Conservation (phyloP, 2,113 vertebrate genomes). For the Myotis davidii region DNA sequence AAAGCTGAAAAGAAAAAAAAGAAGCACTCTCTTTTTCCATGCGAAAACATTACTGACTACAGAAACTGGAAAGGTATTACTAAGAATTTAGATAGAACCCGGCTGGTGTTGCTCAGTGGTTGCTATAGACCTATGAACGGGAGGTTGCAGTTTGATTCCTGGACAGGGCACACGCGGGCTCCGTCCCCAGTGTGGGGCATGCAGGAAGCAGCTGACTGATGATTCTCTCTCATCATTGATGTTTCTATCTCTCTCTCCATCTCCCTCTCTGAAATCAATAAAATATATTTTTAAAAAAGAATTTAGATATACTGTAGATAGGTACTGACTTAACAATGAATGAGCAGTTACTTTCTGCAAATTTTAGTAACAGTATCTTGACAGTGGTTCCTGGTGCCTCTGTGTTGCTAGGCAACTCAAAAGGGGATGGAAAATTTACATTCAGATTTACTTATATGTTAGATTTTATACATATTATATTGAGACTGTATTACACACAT, state of each 20-base stretch:
- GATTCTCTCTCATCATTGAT: too few relatives aligned
- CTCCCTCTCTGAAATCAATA: too few relatives aligned
- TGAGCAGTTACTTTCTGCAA: slow-evolving; percentile 56
- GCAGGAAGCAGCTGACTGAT: too few relatives aligned
- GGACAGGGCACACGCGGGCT: too few relatives aligned
- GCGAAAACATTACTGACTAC: neutral
- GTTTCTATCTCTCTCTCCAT: too few relatives aligned
- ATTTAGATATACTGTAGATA: slow-evolving; percentile 31
- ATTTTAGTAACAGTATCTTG: slow-evolving; percentile 62
- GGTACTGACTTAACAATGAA: slow-evolving; percentile 42
- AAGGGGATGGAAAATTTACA: slow-evolving; percentile 44
- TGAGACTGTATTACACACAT: neutral
- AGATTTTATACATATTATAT: slow-evolving; percentile 54
- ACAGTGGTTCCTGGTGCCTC: slow-evolving; percentile 35
- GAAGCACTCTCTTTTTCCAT: neutral
- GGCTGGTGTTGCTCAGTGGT: too few relatives aligned
- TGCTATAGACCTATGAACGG: too few relatives aligned
- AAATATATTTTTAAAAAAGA: neutral
- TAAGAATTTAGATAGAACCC: neutral
- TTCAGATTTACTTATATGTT: slow-evolving; percentile 56
- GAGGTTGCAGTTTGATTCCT: too few relatives aligned
- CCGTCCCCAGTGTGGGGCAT: too few relatives aligned
- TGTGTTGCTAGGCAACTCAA: slow-evolving; percentile 73
- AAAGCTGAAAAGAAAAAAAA: slow-evolving; percentile 50
- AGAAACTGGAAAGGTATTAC: neutral